Conservation (phyloP, 2,113 vertebrate species). For the Crocuta crocuta region DNA sequence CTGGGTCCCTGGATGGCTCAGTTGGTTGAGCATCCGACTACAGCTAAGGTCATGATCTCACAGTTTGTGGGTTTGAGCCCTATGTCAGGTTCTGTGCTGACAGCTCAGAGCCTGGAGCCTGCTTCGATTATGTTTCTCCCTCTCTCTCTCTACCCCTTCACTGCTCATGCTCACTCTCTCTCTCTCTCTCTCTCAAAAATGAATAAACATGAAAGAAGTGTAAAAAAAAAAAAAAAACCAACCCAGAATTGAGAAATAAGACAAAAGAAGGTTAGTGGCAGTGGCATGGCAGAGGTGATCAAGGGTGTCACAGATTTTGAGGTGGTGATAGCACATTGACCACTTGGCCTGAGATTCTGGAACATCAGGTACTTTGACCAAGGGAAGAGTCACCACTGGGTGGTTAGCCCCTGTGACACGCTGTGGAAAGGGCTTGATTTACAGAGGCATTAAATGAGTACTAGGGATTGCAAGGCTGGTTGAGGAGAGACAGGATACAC, state of each 20-base stretch:
- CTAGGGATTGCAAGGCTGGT: neutral
- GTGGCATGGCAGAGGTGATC: neutral
- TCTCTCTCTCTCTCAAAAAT: neutral
- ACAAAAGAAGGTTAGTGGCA: neutral
- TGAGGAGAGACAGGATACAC: neutral
- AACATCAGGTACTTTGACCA: neutral
- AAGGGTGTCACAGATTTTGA: neutral
- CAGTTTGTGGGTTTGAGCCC: neutral
- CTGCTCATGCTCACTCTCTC: neutral
- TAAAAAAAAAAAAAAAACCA: neutral
- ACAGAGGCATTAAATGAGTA: neutral
- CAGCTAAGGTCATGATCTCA: neutral
- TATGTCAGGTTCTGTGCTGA: neutral
- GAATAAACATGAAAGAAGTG: too few species aligned
- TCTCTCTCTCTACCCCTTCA: neutral
- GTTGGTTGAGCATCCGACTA: neutral
- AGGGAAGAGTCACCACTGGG: neutral
- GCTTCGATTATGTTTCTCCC: neutral
- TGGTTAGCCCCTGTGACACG: too few species aligned
- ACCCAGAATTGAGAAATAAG: neutral
- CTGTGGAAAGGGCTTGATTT: neutral
- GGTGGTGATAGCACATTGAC: neutral
- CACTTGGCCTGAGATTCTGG: neutral
- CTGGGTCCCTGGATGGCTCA: neutral
- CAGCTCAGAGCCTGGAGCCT: neutral